Conservation (phyloP, 2,888 invertebrate species). For the Yponomeuta malinellus region DNA sequence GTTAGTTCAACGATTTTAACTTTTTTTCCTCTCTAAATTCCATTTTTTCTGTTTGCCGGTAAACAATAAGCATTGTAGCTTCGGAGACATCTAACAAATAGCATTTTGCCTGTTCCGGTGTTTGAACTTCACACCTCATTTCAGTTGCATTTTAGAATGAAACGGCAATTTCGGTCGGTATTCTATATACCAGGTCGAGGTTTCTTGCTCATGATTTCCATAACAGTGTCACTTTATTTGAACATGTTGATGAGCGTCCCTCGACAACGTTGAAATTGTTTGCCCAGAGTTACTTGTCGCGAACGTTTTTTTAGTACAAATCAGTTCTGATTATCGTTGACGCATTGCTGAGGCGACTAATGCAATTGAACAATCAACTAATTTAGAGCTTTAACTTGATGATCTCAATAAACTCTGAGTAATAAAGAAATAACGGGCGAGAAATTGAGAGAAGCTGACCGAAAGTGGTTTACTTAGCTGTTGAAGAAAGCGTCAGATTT, state of each 20-base stretch:
- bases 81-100: conserved; percentile 10
- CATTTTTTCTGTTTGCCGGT: conserved; percentile 1
- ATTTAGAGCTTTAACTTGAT: background rate
- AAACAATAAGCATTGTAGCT: conserved; percentile 20
- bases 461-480: conserved; percentile 21
- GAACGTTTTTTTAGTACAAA: background rate
- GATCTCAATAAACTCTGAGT: conserved; percentile 4
- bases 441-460: conserved; percentile 7
- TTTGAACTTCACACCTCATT: conserved; percentile 7
- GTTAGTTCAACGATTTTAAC: conserved; percentile 24
- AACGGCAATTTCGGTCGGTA: background rate
- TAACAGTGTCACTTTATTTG: conserved; percentile 12
- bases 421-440: conserved; percentile 18
- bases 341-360: background rate
- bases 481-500: conserved; percentile 38
- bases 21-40: background rate
- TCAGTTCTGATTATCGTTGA: background rate
- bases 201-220: conserved; percentile 14
- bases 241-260: conserved; percentile 2
- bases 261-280: conserved; percentile 13
- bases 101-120: background rate
- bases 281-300: background rate
- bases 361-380: background rate
- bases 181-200: background rate
- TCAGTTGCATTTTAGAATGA: conserved; percentile 2